Evolutionary conservation across 2,888 invertebrate species (phyloP).

Genomic region (Mythimna vitellina): DNA sequence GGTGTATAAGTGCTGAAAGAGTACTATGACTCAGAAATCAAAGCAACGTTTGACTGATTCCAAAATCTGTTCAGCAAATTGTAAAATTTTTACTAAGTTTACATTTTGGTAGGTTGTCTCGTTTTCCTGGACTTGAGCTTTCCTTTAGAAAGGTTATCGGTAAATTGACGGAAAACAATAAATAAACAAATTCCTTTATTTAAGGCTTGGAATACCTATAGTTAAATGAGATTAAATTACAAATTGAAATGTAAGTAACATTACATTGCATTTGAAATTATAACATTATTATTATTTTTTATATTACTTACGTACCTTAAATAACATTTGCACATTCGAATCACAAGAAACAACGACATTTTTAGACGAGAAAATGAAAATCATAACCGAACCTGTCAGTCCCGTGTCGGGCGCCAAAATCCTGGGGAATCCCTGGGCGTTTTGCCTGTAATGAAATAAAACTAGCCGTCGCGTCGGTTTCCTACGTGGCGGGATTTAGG

Average conservation of each 20-base stretch:
- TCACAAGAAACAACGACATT: constrained; percentile 51
- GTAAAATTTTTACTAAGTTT: background rate
- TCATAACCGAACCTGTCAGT: constrained; percentile 66
- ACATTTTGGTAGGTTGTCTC: background rate
- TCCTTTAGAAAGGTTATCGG: background rate
- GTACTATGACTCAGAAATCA: background rate
- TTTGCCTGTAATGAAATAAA: constrained; percentile 77
- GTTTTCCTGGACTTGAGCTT: background rate
- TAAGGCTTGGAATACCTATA: too few species aligned
- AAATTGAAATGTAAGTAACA: too few species aligned
- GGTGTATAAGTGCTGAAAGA: background rate
- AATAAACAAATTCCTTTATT: too few species aligned
- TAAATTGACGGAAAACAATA: too few species aligned
- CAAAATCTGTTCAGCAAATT: background rate
- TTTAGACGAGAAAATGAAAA: constrained; percentile 60
- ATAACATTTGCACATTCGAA: constrained; percentile 36
- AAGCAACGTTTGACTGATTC: too few species aligned
- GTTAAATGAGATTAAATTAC: too few species aligned
- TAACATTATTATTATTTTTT: too few species aligned
- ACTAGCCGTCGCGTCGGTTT: constrained; percentile 67
- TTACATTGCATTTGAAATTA: too few species aligned
- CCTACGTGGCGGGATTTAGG: constrained; percentile 72
- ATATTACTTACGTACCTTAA: background rate
- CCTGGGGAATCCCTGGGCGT: constrained; percentile 65
- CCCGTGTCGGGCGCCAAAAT: constrained; percentile 70